A percentile compares a stretch with the other conserved stretches of the same genome.
These are phyloP conservation scores for Manacus vitellinus DNA, from an alignment of 2,113 vertebrate genomes.

Conservation along the genomic window DNA sequence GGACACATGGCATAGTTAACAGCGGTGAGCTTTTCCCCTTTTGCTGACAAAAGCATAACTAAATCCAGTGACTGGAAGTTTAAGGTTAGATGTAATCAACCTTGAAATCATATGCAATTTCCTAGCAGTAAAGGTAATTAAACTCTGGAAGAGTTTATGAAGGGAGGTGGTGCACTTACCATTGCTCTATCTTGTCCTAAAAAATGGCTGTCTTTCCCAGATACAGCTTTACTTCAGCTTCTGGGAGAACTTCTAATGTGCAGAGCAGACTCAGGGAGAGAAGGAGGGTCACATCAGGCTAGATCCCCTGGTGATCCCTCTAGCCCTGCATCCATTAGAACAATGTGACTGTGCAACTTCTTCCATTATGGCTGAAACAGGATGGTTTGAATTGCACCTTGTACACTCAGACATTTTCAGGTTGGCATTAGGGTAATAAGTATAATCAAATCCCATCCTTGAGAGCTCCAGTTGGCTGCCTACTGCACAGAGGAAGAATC, in stretches of 20 bases:
- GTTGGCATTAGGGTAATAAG: slow-evolving; percentile 33
- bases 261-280: not conserved
- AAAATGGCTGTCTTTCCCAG: not conserved
- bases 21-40: not conserved
- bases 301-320: not conserved
- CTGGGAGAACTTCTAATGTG: not conserved
- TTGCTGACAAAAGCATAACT: slow-evolving; percentile 47
- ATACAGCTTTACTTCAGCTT: not conserved
- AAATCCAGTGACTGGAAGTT: slow-evolving; percentile 57
- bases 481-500: not conserved
- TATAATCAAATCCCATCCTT: slow-evolving; percentile 21
- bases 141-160: not conserved
- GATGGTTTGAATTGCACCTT: slow-evolving; percentile 15
- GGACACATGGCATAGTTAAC: not conserved
- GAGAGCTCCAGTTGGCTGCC: slow-evolving; percentile 1
- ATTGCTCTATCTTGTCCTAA: not conserved
- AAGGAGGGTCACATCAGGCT: not conserved
- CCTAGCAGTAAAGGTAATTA: slow-evolving; percentile 45
- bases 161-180: not conserved
- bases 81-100: slow-evolving; percentile 48
- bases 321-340: not conserved
- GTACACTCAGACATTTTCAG: not conserved
- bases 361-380: not conserved
- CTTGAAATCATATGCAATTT: slow-evolving; percentile 53
- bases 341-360: not conserved